Conservation (phyloP, 2,888 invertebrate species). For the Polyommatus iphigenia region DNA sequence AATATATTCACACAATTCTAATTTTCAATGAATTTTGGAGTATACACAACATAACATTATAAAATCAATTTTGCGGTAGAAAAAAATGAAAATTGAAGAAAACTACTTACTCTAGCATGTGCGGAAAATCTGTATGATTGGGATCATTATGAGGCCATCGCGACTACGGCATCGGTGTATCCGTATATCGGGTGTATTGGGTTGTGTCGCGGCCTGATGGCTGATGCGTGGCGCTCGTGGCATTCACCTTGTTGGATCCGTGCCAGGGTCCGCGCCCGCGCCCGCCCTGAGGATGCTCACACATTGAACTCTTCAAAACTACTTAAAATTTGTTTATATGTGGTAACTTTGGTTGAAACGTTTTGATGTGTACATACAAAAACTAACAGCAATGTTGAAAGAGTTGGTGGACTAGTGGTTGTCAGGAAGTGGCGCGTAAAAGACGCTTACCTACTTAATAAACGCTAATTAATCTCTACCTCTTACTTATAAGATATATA, state of each 20-base stretch:
- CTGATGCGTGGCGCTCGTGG: slow-evolving; percentile 69
- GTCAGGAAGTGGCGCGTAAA: no score
- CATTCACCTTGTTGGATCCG: slow-evolving; percentile 78
- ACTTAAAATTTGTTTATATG: background rate
- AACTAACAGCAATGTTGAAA: no score
- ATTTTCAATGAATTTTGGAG: no score
- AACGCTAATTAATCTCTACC: no score
- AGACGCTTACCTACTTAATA: no score
- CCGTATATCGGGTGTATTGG: slow-evolving; percentile 68
- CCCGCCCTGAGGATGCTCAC: slow-evolving; percentile 40
- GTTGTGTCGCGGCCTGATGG: slow-evolving; percentile 64
- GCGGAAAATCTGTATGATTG: background rate
- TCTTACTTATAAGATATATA: no score
- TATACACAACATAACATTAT: no score
- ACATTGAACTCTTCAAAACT: slow-evolving; percentile 32
- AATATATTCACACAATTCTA: no score
- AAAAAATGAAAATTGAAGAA: background rate
- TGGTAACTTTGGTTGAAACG: background rate
- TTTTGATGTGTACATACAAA: no score
- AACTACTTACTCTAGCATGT: background rate
- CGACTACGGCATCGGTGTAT: slow-evolving; percentile 42
- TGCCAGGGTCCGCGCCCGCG: slow-evolving; percentile 54
- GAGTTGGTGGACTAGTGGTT: no score
- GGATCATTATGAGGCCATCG: background rate
- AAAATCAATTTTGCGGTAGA: background rate